phyloP scores from a whole-genome alignment of 2,797 vertebrate genomes.

The Trichosurus vulpecula region DNA sequence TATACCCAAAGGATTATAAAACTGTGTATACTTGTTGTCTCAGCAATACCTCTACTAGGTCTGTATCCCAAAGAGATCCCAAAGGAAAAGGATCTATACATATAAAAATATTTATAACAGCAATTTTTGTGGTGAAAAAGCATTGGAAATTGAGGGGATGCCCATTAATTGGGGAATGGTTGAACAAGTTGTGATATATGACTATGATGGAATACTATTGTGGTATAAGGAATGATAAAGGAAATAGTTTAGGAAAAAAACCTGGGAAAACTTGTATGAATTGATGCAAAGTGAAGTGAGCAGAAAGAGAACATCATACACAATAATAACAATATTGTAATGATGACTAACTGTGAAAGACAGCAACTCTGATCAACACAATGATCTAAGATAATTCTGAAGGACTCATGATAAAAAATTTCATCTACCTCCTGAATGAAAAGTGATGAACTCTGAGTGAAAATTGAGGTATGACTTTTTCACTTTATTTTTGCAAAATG shows the following conservation, averaged over 20 bases:
- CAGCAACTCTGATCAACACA: neutral
- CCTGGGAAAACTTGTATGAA: neutral
- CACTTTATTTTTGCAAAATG: neutral
- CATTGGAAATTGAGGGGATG: neutral
- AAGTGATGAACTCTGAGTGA: neutral
- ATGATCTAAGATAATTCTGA: neutral
- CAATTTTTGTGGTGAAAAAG: neutral
- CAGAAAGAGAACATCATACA: neutral
- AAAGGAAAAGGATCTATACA: neutral
- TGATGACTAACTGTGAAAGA: neutral
- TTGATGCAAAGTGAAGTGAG: neutral
- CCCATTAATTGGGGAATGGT: neutral
- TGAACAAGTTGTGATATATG: neutral
- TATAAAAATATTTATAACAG: neutral
- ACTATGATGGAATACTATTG: neutral
- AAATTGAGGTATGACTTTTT: neutral
- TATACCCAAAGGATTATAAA: neutral
- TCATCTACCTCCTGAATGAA: neutral
- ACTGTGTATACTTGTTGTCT: neutral
- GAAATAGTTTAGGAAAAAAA: neutral
- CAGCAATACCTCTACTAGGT: neutral
- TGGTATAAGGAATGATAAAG: neutral
- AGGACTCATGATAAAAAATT: neutral
- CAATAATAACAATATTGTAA: neutral
- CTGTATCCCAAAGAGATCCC: neutral